Conservation (phyloP, 2,113 vertebrate species). For the Alosa alosa region DNA sequence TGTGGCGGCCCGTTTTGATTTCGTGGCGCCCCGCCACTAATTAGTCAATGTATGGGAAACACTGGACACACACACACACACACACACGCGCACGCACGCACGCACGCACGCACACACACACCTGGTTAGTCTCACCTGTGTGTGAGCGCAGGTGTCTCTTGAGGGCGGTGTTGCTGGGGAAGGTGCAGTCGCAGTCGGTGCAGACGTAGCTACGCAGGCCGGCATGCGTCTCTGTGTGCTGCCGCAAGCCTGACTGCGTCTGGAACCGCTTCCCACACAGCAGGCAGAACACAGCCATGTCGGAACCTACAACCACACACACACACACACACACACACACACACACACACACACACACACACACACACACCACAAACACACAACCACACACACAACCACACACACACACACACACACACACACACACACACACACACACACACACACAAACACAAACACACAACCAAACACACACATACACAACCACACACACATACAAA, state of each 20-base stretch:
- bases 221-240: conserved; percentile 98
- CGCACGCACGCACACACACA: neutral
- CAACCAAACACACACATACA: neutral
- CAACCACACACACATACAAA: neutral
- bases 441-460: neutral
- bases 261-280: conserved; percentile 97
- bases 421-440: neutral
- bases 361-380: conserved; percentile 7
- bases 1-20: no score
- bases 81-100: no score
- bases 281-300: conserved; percentile 99
- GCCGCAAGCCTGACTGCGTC: conserved; percentile 92
- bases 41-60: no score
- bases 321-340: conserved; percentile 7
- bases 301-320: conserved; percentile 74
- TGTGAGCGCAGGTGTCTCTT: conserved; percentile 98
- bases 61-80: no score
- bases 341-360: neutral
- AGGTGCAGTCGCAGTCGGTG: conserved; percentile 97
- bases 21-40: no score
- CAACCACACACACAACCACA: neutral
- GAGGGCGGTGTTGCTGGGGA: conserved; percentile 97
- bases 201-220: conserved; percentile 98
- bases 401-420: no score
- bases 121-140: conserved; percentile 86